Evolutionary conservation across 1,140 invertebrate species (phyloP), one percentile per base, ranked within the genome.

Genomic region (Brevipalpus yothersi): DNA sequence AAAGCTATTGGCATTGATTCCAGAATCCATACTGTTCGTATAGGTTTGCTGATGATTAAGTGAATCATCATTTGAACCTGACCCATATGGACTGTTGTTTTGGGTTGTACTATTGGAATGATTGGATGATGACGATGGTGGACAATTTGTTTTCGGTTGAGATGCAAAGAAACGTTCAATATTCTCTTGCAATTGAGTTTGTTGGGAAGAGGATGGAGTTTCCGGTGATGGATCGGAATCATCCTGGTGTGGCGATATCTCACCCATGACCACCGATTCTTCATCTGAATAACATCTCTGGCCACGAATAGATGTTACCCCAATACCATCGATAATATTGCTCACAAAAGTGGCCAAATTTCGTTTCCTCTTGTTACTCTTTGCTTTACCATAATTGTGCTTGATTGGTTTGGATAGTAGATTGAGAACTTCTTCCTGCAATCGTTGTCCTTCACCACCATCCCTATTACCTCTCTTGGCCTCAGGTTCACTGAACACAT

Each of bases 181-280:
- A 66, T 83, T 89, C 68, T 88, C 83, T 67, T 84, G 83, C 68
- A 86, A 88, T 72, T 87, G 88, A 8, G 88, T 73, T 67, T 88
- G 83, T 68, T 81, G 84, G 71, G 87, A 88, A 66, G 82, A 86
- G 7, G 83, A 79, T 39, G 82, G 82, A 21, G 83, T 85, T 66
- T 83, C 83, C 1, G 80, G 81, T 19, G 82, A 85, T 5, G 81
- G 82, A 70, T 84, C 84, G 67, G 82, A 84, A 68, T 84, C 82
- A 58, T 85, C 82, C 66, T 84, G 82, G 69, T 87, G 83, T 4
- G 84, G 84, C 11, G 84, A 87, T 62, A 88, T 86, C 67, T 84
- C 82, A 3, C 84, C 84, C 8, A 87, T 72, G 77, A 86, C 84
- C 1, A 84, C 80, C 45, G 82, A 85, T 69, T 82, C 83, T 31